phyloP scores from a whole-genome alignment of 2,888 invertebrate genomes.

The Liodrosophila aerea region DNA sequence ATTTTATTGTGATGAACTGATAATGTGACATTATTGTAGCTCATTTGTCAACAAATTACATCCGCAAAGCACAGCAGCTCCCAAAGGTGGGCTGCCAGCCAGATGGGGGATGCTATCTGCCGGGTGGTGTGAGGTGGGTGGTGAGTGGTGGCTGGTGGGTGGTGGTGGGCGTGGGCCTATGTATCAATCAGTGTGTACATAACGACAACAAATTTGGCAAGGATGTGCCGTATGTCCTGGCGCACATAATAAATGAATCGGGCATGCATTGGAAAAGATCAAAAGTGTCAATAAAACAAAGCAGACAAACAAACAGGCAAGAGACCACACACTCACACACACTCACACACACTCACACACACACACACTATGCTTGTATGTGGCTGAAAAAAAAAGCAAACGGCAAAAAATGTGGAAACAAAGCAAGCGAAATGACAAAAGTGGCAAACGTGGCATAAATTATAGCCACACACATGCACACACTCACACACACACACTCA shows the following conservation, averaged over 20 bases:
- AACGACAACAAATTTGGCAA: constrained; percentile 47
- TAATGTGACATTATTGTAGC: constrained; percentile 75
- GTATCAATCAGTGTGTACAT: constrained; percentile 70
- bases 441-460: constrained; percentile 77
- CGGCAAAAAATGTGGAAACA: constrained; percentile 22
- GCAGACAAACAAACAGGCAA: constrained; percentile 60
- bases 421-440: constrained; percentile 70
- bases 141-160: not conserved
- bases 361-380: constrained; percentile 6
- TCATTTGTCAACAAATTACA: constrained; percentile 78
- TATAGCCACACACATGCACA: constrained; percentile 40
- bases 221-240: constrained; percentile 26
- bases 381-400: constrained; percentile 4
- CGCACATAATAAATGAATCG: constrained; percentile 75
- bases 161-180: constrained; percentile 37
- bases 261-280: constrained; percentile 71
- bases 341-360: not conserved
- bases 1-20: constrained; percentile 78
- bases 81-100: constrained; percentile 34
- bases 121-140: not conserved
- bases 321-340: constrained; percentile 13
- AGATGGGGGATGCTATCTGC: not conserved
- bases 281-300: constrained; percentile 78
- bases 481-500: constrained; percentile 10
- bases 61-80: constrained; percentile 41